phyloP scores from a whole-genome alignment of 2,113 vertebrate genomes.

The Miniopterus natalensis region DNA sequence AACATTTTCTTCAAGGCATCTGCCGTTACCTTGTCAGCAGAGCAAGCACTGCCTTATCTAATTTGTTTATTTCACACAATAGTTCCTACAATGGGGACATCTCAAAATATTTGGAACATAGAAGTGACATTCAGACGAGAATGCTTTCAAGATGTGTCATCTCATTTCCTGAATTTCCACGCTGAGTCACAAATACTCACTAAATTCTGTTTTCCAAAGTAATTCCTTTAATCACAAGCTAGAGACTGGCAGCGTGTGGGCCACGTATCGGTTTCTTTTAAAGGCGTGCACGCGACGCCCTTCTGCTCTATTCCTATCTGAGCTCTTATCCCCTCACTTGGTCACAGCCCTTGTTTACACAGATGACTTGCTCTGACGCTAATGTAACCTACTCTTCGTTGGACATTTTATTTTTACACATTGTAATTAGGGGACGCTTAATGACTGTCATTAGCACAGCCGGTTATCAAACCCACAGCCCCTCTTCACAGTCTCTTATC shows the following conservation, averaged over 20 bases:
- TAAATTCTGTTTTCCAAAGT: neutral
- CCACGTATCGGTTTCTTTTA: neutral
- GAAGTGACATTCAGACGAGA: conserved; percentile 26
- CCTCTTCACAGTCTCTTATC: conserved; percentile 34
- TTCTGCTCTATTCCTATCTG: neutral
- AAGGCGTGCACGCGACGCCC: neutral
- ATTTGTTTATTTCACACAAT: conserved; percentile 60
- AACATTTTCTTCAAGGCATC: neutral
- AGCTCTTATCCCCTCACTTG: neutral
- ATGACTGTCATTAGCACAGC: conserved; percentile 56
- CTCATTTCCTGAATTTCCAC: conserved; percentile 23
- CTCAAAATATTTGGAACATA: conserved; percentile 63
- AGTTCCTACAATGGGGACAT: neutral
- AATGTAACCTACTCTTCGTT: conserved; percentile 28
- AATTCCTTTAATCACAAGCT: neutral
- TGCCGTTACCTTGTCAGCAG: neutral
- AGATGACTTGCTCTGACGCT: conserved; percentile 60
- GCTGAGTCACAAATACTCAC: neutral
- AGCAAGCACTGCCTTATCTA: neutral
- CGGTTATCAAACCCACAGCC: conserved; percentile 53
- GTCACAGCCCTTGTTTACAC: conserved; percentile 33
- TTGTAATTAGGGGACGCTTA: conserved; percentile 63
- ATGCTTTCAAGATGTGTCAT: conserved; percentile 22
- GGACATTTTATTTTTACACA: conserved; percentile 70
- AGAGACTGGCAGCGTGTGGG: neutral